Conservation (phyloP, 2,888 invertebrate genomes). For the Pollenia amentaria region DNA sequence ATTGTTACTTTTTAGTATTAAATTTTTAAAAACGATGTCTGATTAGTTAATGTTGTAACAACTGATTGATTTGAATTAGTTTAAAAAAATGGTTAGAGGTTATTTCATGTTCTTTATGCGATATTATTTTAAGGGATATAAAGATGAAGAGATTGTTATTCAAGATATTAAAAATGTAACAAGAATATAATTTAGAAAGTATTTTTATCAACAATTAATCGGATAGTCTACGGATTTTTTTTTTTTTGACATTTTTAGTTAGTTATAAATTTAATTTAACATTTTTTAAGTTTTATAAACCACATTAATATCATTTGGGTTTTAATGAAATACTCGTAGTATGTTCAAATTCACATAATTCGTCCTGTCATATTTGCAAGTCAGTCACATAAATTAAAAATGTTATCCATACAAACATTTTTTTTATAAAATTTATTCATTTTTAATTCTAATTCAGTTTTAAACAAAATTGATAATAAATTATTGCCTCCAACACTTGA, state of each 20-base stretch:
- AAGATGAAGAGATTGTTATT: background rate
- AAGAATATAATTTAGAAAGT: too few relatives aligned
- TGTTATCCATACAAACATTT: background rate
- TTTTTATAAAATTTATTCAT: constrained; percentile 44
- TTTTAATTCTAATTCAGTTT: constrained; percentile 2
- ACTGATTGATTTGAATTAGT: constrained; percentile 42
- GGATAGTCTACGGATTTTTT: background rate
- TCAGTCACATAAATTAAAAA: constrained; percentile 1
- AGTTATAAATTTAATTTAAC: too few relatives aligned
- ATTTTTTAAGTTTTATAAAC: too few relatives aligned
- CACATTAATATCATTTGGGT: background rate
- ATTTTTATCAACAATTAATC: too few relatives aligned
- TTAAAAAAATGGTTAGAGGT: background rate
- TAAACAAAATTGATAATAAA: constrained; percentile 9
- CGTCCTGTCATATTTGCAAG: constrained; percentile 8
- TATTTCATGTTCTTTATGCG: background rate
- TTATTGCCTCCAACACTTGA: background rate
- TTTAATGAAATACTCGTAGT: background rate
- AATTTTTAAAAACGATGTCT: constrained; percentile 30
- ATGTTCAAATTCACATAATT: constrained; percentile 1
- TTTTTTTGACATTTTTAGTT: too few relatives aligned
- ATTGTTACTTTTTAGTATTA: background rate
- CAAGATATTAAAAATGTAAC: too few relatives aligned
- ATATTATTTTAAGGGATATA: background rate
- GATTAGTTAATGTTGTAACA: constrained; percentile 16